These are phyloP conservation scores for Ceratothoa steindachneri DNA, from an alignment of 2,888 invertebrate genomes.

Conservation along the genomic window DNA sequence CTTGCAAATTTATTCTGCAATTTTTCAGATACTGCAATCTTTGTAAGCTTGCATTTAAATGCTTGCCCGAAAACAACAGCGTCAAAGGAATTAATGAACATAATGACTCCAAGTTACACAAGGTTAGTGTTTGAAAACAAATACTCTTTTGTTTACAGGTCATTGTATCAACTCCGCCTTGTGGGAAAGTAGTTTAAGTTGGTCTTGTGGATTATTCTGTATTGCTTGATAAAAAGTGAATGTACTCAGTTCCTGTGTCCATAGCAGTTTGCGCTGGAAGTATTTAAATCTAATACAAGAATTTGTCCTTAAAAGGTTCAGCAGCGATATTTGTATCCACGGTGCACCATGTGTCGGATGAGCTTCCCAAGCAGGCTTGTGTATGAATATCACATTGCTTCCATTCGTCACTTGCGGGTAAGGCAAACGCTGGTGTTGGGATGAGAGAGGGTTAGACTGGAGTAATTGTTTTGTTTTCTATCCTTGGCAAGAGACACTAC, in stretches of 20 bases:
- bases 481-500: no score
- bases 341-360: slow-evolving; percentile 71
- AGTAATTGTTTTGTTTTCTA: no score
- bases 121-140: slow-evolving; percentile 48
- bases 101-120: slow-evolving; percentile 71
- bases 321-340: slow-evolving; percentile 78
- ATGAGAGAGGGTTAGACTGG: no score
- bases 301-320: no score
- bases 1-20: no score
- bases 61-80: slow-evolving; percentile 58
- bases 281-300: no score
- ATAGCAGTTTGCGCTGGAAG: no score
- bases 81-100: slow-evolving; percentile 68
- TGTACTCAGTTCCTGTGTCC: no score
- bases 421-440: no score
- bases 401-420: slow-evolving; percentile 75
- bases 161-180: not conserved
- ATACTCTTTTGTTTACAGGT: not conserved
- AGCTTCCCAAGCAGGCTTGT: slow-evolving; percentile 79
- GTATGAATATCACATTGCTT: slow-evolving; percentile 77
- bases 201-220: no score
- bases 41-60: slow-evolving; percentile 61
- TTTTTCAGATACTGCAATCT: slow-evolving; percentile 64
- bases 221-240: no score
- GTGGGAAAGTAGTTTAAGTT: no score